These are phyloP conservation scores for Austrofundulus limnaeus DNA, from an alignment of 2,113 vertebrate species.

Conservation along the genomic window DNA sequence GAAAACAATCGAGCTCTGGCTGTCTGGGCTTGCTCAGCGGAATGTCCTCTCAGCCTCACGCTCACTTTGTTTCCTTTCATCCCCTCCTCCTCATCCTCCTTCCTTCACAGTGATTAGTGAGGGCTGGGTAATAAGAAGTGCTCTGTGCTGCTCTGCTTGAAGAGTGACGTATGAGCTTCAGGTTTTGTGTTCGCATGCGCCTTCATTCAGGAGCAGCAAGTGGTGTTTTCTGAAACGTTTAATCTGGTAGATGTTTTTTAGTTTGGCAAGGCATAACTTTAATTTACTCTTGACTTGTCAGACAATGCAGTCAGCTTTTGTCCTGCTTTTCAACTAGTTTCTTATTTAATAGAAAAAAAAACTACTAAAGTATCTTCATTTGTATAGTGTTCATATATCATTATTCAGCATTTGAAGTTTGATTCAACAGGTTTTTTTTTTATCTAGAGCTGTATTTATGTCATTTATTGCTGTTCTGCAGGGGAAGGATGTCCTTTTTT, in stretches of 20 bases:
- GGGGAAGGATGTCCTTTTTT: too few relatives aligned
- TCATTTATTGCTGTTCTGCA: too few relatives aligned
- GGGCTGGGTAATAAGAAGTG: constrained; percentile 55
- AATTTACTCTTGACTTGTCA: too few relatives aligned
- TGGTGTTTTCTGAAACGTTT: constrained; percentile 3
- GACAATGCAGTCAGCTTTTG: too few relatives aligned
- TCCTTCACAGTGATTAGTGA: constrained; percentile 68
- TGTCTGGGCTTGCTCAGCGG: constrained; percentile 72
- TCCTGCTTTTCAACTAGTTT: too few relatives aligned
- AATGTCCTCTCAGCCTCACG: constrained; percentile 67
- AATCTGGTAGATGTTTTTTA: constrained; percentile 1
- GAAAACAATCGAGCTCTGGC: constrained; percentile 59
- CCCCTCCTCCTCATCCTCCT: constrained; percentile 43
- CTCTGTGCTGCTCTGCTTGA: constrained; percentile 38
- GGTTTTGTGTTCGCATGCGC: constrained; percentile 41
- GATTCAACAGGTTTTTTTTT: too few relatives aligned
- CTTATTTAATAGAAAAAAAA: too few relatives aligned
- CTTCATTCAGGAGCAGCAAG: constrained; percentile 5
- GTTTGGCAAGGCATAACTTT: too few relatives aligned
- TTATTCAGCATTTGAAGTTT: too few relatives aligned
- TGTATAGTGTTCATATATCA: too few relatives aligned
- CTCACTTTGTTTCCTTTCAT: constrained; percentile 69
- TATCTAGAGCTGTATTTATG: too few relatives aligned
- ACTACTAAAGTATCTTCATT: too few relatives aligned
- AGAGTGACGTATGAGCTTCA: constrained; percentile 48